Evolutionary conservation across 2,888 invertebrate species (phyloP).

Genomic region (Hybos culiciformis): DNA sequence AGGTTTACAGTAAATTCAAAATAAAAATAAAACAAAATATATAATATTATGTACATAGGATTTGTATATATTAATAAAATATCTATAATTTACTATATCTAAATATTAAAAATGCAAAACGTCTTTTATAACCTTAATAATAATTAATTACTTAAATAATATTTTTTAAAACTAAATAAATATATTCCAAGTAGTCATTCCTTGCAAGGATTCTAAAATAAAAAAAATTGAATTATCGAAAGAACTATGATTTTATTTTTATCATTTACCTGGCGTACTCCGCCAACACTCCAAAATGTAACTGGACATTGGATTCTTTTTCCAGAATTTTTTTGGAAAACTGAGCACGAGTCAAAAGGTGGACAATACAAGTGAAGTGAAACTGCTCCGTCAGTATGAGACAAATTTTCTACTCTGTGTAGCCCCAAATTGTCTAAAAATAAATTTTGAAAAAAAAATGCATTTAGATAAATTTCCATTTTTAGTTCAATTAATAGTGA

Average conservation of each 20-base stretch:
- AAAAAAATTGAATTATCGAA: no score
- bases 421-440: constrained; percentile 78
- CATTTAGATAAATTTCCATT: background rate
- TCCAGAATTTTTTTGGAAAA: constrained; percentile 86
- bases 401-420: constrained; percentile 90
- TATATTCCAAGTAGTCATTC: no score
- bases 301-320: constrained; percentile 54
- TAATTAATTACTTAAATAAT: no score
- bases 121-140: no score
- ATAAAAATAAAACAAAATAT: no score
- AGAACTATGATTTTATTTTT: background rate
- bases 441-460: background rate
- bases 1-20: no score
- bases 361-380: constrained; percentile 93
- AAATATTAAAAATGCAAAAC: no score
- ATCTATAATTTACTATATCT: no score
- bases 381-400: constrained; percentile 75
- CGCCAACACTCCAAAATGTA: constrained; percentile 89
- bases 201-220: no score
- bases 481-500: background rate
- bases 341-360: constrained; percentile 74
- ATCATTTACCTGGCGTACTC: constrained; percentile 38
- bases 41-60: no score
- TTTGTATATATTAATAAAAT: no score
- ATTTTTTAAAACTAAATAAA: no score